Evolutionary conservation across 2,888 invertebrate genomes (phyloP).

Genomic region (Piscicola geometra): DNA sequence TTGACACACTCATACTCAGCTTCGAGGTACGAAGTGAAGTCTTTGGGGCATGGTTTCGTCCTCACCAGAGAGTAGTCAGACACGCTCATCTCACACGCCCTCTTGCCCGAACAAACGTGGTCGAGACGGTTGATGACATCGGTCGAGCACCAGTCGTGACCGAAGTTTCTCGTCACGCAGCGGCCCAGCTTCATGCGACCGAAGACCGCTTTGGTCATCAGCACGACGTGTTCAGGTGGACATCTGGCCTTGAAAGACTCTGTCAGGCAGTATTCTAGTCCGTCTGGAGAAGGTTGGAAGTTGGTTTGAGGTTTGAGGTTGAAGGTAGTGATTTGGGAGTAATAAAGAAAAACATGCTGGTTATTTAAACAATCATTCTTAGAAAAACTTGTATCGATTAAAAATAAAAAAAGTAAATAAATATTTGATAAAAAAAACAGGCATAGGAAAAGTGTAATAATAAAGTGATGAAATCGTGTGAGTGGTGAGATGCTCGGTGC

Average conservation of each 20-base stretch:
- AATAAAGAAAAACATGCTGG: too few species aligned
- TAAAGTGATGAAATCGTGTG: too few species aligned
- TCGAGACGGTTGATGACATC: slow-evolving; percentile 40
- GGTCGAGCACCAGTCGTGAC: slow-evolving; percentile 38
- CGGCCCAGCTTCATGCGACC: slow-evolving; percentile 40
- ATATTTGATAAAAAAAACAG: too few species aligned
- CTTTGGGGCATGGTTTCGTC: slow-evolving; percentile 43
- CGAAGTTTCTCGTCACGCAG: slow-evolving; percentile 41
- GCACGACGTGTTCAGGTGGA: slow-evolving; percentile 27
- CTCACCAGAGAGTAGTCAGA: slow-evolving; percentile 41
- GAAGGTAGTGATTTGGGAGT: too few species aligned
- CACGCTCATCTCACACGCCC: slow-evolving; percentile 41
- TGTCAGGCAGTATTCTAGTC: slow-evolving; percentile 38
- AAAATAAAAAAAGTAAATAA: too few species aligned
- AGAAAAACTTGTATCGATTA: too few species aligned
- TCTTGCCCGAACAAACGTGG: slow-evolving; percentile 40
- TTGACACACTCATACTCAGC: slow-evolving; percentile 40
- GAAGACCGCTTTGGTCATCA: slow-evolving; percentile 36
- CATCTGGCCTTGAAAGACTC: slow-evolving; percentile 38
- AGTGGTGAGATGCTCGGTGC: too few species aligned
- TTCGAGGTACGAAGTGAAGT: slow-evolving; percentile 42
- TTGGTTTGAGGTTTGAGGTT: too few species aligned
- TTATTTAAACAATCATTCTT: too few species aligned
- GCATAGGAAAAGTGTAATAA: too few species aligned
- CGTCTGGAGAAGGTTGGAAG: too few species aligned